These are phyloP conservation scores for Leuciscus waleckii DNA, from an alignment of 2,797 vertebrate species.

Conservation along the genomic window DNA sequence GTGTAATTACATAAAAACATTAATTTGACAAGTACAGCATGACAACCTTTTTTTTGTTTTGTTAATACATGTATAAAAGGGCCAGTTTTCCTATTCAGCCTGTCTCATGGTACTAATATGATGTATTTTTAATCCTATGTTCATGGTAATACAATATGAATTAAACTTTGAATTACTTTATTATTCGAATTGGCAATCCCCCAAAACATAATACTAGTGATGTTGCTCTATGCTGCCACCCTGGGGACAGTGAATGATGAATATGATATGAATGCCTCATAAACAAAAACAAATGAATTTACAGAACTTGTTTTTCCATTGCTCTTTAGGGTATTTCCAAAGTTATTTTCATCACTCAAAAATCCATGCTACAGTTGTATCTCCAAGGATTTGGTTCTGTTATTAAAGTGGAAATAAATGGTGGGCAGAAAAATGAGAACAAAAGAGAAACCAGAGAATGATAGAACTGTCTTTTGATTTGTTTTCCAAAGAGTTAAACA, in stretches of 20 bases:
- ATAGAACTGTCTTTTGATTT: background rate
- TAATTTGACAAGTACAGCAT: background rate
- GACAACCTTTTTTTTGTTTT: background rate
- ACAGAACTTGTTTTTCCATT: background rate
- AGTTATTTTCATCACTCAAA: background rate
- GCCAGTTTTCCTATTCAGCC: background rate
- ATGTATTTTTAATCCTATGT: background rate
- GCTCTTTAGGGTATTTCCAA: background rate
- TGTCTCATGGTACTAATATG: background rate
- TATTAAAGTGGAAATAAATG: background rate
- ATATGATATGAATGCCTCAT: background rate
- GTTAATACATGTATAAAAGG: background rate
- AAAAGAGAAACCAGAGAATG: conserved; percentile 15
- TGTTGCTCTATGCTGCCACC: conserved; percentile 9
- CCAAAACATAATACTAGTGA: too few species aligned
- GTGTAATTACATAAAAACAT: background rate
- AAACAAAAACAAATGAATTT: background rate
- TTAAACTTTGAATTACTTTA: too few species aligned
- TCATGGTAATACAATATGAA: background rate
- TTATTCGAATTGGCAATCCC: too few species aligned
- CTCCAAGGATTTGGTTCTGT: conserved; percentile 53
- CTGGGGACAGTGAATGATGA: background rate
- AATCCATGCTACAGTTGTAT: conserved; percentile 70
- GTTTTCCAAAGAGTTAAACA: background rate
- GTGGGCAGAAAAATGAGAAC: conserved; percentile 67